Evolutionary conservation across 1,140 invertebrate species (phyloP), one percentile per base, ranked within the genome.

Genomic region (Drosophila truncata): DNA sequence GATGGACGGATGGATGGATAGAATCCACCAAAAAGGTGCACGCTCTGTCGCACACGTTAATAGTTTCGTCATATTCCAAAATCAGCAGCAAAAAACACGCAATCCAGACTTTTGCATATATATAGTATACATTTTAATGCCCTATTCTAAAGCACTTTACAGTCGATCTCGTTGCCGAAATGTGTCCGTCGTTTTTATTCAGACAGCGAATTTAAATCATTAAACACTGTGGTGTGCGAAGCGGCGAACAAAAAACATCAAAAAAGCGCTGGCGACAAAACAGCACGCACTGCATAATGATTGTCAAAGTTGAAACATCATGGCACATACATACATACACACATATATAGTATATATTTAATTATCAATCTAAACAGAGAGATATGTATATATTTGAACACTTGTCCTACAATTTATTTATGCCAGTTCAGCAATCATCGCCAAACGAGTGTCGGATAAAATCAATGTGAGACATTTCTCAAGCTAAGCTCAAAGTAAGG

Each of bases 1-100:
- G 41, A n/a, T 50, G 27, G 50, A 20, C 25, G 63, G 65, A 71
- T 72, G 44, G 67, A 29, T 44, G 42, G 42, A 72, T 72, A 64
- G 70, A 74, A 74, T 74, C 37, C 49, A 75, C 49, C 72, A 41
- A 75, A 74, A 35, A 39, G 23, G 35, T 65, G 63, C 80, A 83
- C 63, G 84, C 80, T 88, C 85, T 72, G 65, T 59, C 55, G 85
- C 62, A 84, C 85, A 90, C 78, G 78, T 78, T 90, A 78, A 90
- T 88, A 80, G 84, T 88, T 88, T 88, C 81, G 73, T 84, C 84
- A 80, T 88, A 78, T 70, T 59, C 71, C 50, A 58, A 39, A 71
- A 76, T 59, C 52, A 60, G 50, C 47, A 65, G 60, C 66, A 88
- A 62, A 61, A 62, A 62, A 25, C 62, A 65, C 84, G 83, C 84